Evolutionary conservation across 2,113 vertebrate genomes (phyloP).

Genomic region (Jaculus jaculus): DNA sequence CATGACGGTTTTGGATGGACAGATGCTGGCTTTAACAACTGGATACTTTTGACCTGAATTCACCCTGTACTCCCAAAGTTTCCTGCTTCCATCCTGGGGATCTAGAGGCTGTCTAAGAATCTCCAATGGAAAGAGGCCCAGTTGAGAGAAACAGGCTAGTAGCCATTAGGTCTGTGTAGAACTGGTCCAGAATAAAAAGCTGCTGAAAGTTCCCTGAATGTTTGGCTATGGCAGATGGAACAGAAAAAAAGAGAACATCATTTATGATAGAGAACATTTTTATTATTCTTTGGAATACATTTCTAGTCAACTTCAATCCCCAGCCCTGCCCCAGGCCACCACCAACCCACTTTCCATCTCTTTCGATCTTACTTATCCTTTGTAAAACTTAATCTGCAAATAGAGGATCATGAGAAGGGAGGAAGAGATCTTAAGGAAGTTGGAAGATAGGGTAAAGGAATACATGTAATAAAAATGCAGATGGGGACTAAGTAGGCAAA

Average conservation of each 20-base stretch:
- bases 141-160: neutral
- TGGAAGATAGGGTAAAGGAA: too few species aligned
- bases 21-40: neutral
- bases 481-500: too few species aligned
- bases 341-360: neutral
- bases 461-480: too few species aligned
- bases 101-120: slow-evolving; percentile 29
- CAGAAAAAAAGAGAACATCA: neutral
- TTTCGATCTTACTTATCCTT: neutral
- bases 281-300: too few species aligned
- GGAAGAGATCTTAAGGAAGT: too few species aligned
- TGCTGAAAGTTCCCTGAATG: neutral
- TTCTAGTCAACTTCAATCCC: neutral
- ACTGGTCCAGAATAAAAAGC: neutral
- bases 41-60: slow-evolving; percentile 57
- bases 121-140: slow-evolving; percentile 13
- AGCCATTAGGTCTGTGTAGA: neutral
- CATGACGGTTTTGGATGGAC: fast-evolving
- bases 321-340: neutral
- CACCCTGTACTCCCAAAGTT: slow-evolving; percentile 13
- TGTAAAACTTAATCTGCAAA: neutral
- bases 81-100: neutral
- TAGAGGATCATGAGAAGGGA: too few species aligned
- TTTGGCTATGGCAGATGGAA: neutral
- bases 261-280: too few species aligned